phyloP scores from a whole-genome alignment of 2,888 invertebrate genomes.

The Miltochrista miniata region DNA sequence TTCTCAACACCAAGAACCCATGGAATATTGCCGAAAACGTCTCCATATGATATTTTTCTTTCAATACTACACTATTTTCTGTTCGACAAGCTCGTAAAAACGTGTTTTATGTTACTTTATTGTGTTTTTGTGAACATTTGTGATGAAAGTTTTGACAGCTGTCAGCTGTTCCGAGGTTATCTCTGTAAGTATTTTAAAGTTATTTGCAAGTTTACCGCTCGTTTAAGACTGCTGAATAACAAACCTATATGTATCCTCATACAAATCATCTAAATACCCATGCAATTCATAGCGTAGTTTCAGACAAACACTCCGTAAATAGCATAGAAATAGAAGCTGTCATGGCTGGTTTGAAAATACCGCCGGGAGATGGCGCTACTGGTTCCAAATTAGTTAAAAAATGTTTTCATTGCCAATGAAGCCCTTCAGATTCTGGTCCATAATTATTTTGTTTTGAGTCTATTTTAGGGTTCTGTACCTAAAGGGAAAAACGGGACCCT shows the following conservation, averaged over 20 bases:
- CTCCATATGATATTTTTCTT: constrained; percentile 51
- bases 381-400: constrained; percentile 14
- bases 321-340: constrained; percentile 33
- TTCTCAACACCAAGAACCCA: constrained; percentile 36
- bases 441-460: no score
- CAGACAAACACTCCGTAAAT: constrained; percentile 21
- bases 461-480: no score
- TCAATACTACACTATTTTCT: constrained; percentile 38
- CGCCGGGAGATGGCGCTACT: constrained; percentile 59
- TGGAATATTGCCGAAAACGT: constrained; percentile 75
- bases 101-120: constrained; percentile 48
- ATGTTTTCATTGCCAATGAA: background rate
- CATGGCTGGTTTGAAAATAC: constrained; percentile 28
- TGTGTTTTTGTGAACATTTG: constrained; percentile 77
- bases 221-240: background rate
- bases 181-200: constrained; percentile 51
- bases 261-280: constrained; percentile 3
- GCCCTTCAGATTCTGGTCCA: no score
- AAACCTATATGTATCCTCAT: constrained; percentile 1
- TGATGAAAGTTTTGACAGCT: constrained; percentile 78
- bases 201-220: constrained; percentile 15
- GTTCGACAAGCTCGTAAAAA: constrained; percentile 28
- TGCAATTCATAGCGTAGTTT: constrained; percentile 4
- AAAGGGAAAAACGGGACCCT: no score
- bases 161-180: constrained; percentile 65